Evolutionary conservation across 2,797 vertebrate species (phyloP).

Genomic region (Knipowitschia caucasica): DNA sequence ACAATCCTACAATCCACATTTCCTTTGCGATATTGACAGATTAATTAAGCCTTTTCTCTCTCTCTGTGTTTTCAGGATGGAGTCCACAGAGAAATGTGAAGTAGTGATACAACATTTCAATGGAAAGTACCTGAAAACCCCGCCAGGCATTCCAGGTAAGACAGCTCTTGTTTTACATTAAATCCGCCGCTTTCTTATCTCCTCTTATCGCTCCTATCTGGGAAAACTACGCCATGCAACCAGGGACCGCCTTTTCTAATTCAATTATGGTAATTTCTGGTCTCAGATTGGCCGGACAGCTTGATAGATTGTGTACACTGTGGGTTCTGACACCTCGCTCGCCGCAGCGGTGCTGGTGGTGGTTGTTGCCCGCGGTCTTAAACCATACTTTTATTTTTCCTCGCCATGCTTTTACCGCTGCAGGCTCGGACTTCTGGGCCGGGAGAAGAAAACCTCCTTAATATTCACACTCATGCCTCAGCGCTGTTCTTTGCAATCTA

Average conservation of each 20-base stretch:
- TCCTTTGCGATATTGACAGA: constrained; percentile 1
- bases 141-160: constrained; percentile 94
- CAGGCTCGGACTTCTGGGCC: constrained; percentile 57
- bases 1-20: background rate
- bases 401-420: constrained; percentile 20
- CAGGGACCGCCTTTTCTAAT: constrained; percentile 44
- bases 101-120: constrained; percentile 98
- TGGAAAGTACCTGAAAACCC: constrained; percentile 97
- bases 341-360: constrained; percentile 22
- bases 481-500: constrained; percentile 71
- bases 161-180: constrained; percentile 24
- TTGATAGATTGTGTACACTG: constrained; percentile 54
- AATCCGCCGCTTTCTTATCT: constrained; percentile 7
- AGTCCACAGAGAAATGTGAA: constrained; percentile 98
- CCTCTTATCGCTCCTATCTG: constrained; percentile 9
- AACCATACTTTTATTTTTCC: constrained; percentile 21
- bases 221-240: constrained; percentile 25
- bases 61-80: constrained; percentile 82
- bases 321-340: constrained; percentile 56
- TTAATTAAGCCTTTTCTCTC: constrained; percentile 9
- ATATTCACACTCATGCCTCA: constrained; percentile 72
- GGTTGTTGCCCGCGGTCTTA: constrained; percentile 34
- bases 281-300: constrained; percentile 36
- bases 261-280: constrained; percentile 50
- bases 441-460: constrained; percentile 62